A percentile compares a stretch with the other conserved stretches of the same genome.
phyloP scores from a whole-genome alignment of 1,140 invertebrate genomes.

The Thaumetopoea pityocampa region DNA sequence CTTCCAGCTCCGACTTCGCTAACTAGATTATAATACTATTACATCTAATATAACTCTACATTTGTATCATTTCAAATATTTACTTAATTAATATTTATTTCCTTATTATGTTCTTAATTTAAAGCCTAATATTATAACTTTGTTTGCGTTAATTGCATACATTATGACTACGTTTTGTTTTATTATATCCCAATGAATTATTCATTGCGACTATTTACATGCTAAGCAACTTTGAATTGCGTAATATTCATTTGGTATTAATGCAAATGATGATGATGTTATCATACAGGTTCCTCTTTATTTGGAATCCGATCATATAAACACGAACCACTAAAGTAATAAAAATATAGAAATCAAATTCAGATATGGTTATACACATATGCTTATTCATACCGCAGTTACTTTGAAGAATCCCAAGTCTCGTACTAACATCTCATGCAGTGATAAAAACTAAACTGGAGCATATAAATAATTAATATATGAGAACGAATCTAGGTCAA shows the following conservation, averaged over 20 bases:
- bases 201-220: conserved; percentile 10
- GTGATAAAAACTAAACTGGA: conserved; percentile 33
- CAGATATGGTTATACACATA: conserved; percentile 6
- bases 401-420: conserved; percentile 32
- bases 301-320: too few species aligned
- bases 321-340: too few species aligned
- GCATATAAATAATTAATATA: conserved; percentile 40
- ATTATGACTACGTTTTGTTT: conserved; percentile 2
- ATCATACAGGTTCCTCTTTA: too few species aligned
- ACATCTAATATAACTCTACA: conserved; percentile 2
- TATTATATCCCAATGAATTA: conserved; percentile 2
- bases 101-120: too few species aligned
- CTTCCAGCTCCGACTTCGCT: conserved; percentile 36
- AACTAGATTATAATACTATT: conserved; percentile 51
- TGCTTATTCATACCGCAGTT: conserved; percentile 11
- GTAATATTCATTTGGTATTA: too few species aligned
- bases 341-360: too few species aligned
- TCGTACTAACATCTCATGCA: conserved; percentile 37
- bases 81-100: too few species aligned
- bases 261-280: too few species aligned
- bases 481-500: conserved; percentile 35
- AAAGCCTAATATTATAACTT: too few species aligned
- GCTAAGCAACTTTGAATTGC: neutral
- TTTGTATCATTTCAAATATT: too few species aligned
- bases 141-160: too few species aligned